Evolutionary conservation across 64 coral and sea anemone genomes (phyloP), one percentile per base, ranked within the genome.

Genomic region (Stylophora pistillata): DNA sequence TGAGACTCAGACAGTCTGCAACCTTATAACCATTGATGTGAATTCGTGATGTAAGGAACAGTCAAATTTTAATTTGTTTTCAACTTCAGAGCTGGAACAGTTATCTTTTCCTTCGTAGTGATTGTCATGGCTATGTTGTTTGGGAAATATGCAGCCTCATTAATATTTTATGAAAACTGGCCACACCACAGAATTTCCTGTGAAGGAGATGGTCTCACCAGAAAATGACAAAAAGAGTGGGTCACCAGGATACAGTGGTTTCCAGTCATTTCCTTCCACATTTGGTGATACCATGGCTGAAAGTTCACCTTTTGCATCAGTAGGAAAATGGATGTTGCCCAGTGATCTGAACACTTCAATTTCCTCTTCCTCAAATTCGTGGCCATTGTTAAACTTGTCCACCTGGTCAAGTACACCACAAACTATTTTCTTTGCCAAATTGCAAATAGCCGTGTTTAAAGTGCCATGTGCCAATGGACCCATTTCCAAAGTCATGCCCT

Each of bases 121-220:
- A 83, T 66, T 25, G 85, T 10, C 70, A 95, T 53, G 18, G 94
- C 94, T 53, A 82, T 78, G 9, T 82, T 75, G 20, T 89, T 92
- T 9, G 82, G 52, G 77, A 89, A 82, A 55, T 95, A 95, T 33
- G 89, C 55, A 56, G 94, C 89, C 53, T 95, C 94, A 23, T 89
- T n/a, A n/a, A n/a, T n/a, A n/a, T n/a, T n/a, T 95, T 30, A 95
- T 89, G 33, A 95, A 91, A 17, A 88, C 73, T 80, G 89, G 94
- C 73, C 81, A 81, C 29, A 82, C 59, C 14, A 71, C 26, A 7
- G 88, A 60, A 2, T 83, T 47, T 14, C 83, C 94, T 18, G 82
- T 32, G 18, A 88, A 92, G 18, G 71, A 70, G 55, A 91, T 60
- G 27, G 61, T 71, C 71, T 92, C 21, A 5, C 89, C 94, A 61